Percentiles rank a stretch among this genome's conserved stretches.
Conservation (phyloP, 2,888 invertebrate species). For the Crossocerus cetratus region DNA sequence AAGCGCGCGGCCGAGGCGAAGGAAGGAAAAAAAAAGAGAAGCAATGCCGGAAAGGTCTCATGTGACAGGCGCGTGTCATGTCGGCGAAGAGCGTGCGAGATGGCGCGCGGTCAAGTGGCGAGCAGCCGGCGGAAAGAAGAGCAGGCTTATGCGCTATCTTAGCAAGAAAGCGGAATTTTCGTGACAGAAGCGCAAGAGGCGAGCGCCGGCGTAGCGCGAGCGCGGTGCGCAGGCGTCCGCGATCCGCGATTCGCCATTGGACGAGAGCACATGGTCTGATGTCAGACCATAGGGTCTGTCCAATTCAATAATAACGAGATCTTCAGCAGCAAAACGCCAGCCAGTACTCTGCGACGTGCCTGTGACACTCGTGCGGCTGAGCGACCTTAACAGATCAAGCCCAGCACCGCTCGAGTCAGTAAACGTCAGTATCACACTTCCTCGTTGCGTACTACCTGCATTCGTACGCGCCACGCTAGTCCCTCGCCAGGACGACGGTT, state of each 20-base stretch:
- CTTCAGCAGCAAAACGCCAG: conserved; percentile 65
- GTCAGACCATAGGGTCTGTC: conserved; percentile 83
- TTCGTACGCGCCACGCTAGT: neutral
- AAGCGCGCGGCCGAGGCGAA: too few relatives aligned
- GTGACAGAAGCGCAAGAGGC: conserved; percentile 31
- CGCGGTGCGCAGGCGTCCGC: conserved; percentile 68
- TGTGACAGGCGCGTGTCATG: conserved; percentile 41
- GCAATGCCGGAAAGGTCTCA: conserved; percentile 16
- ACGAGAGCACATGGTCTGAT: conserved; percentile 85
- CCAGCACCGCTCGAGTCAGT: conserved; percentile 16
- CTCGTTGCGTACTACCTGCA: conserved; percentile 2
- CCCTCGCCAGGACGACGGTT: neutral
- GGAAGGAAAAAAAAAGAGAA: too few relatives aligned
- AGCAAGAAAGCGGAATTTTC: conserved; percentile 36
- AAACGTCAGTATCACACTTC: conserved; percentile 8
- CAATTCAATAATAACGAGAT: conserved; percentile 76
- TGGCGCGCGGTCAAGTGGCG: neutral
- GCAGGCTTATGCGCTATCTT: conserved; percentile 3
- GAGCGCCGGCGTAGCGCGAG: conserved; percentile 34
- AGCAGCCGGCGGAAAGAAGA: neutral
- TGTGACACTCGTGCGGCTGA: conserved; percentile 33
- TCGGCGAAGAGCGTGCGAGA: neutral
- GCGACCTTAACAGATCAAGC: conserved; percentile 18
- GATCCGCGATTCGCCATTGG: conserved; percentile 80
- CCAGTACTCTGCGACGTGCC: conserved; percentile 52